A percentile compares a stretch with the other conserved stretches of the same genome.
These are phyloP conservation scores for Rattus norvegicus DNA, from an alignment of 2,113 vertebrate genomes.

Conservation along the genomic window DNA sequence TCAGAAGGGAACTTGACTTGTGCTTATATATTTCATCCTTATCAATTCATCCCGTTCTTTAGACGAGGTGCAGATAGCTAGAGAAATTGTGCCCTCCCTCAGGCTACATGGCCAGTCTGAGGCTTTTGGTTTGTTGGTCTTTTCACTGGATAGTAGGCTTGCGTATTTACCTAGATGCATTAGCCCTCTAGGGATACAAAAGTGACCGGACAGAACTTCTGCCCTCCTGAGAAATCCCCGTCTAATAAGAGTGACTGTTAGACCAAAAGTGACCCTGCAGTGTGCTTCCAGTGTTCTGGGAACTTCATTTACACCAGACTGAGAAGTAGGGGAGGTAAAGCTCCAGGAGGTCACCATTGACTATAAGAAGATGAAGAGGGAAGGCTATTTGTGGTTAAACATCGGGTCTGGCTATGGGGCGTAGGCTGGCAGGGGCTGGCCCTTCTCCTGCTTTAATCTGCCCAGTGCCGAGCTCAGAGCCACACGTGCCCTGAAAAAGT, in stretches of 20 bases:
- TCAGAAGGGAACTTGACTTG: neutral
- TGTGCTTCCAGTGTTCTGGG: neutral
- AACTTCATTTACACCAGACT: conserved; percentile 20
- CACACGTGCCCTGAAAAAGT: neutral
- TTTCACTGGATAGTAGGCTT: conserved; percentile 18
- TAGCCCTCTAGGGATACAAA: neutral
- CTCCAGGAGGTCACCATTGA: neutral
- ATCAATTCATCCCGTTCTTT: neutral
- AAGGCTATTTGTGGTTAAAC: neutral
- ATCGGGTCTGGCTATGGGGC: neutral
- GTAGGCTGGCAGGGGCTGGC: neutral
- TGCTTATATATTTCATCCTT: neutral
- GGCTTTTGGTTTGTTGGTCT: conserved; percentile 44
- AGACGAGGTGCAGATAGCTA: neutral
- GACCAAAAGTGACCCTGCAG: neutral
- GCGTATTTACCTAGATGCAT: neutral
- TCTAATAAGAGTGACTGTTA: neutral
- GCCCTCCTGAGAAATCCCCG: conserved; percentile 27
- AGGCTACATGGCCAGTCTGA: neutral
- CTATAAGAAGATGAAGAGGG: neutral
- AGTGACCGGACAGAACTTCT: neutral
- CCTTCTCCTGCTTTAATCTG: neutral
- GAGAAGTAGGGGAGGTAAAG: neutral
- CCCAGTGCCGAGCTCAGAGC: too few relatives aligned
- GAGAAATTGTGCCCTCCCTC: conserved; percentile 37